Conservation (phyloP, 2,888 invertebrate species). For the Conops quadrifasciatus region DNA sequence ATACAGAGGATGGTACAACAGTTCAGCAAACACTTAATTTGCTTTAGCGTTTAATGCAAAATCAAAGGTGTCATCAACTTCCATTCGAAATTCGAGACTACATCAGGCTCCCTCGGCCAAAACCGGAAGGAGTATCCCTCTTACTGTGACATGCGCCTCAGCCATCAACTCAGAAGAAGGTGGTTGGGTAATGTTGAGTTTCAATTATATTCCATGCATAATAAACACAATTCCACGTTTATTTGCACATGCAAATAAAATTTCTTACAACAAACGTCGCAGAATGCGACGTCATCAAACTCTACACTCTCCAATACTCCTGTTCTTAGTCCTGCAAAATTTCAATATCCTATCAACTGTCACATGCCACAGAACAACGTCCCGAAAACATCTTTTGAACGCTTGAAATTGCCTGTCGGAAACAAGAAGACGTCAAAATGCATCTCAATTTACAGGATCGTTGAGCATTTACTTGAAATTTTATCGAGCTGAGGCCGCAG, state of each 20-base stretch:
- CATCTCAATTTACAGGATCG: slow-evolving; percentile 16
- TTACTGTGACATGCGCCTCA: no score
- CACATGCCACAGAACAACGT: not conserved
- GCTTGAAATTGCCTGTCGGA: slow-evolving; percentile 30
- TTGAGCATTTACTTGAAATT: not conserved
- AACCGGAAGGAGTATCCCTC: no score
- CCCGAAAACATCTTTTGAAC: slow-evolving; percentile 11
- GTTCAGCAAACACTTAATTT: no score
- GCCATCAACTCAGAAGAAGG: no score
- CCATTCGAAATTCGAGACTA: no score
- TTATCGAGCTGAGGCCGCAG: not conserved
- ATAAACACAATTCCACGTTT: slow-evolving; percentile 59
- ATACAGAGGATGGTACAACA: no score
- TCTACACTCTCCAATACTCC: not conserved
- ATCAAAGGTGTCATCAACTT: no score
- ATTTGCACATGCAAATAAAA: slow-evolving; percentile 59
- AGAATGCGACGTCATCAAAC: not conserved
- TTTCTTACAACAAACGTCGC: slow-evolving; percentile 29
- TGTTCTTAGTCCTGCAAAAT: no score
- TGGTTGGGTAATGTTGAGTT: no score
- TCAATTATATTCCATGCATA: slow-evolving; percentile 56
- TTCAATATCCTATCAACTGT: slow-evolving; percentile 12
- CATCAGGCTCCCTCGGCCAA: no score
- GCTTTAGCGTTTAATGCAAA: no score
- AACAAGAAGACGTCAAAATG: slow-evolving; percentile 25